A percentile compares a stretch with the other conserved stretches of the same genome.
Evolutionary conservation across 2,888 invertebrate genomes (phyloP).

Genomic region (Julus scanicus): DNA sequence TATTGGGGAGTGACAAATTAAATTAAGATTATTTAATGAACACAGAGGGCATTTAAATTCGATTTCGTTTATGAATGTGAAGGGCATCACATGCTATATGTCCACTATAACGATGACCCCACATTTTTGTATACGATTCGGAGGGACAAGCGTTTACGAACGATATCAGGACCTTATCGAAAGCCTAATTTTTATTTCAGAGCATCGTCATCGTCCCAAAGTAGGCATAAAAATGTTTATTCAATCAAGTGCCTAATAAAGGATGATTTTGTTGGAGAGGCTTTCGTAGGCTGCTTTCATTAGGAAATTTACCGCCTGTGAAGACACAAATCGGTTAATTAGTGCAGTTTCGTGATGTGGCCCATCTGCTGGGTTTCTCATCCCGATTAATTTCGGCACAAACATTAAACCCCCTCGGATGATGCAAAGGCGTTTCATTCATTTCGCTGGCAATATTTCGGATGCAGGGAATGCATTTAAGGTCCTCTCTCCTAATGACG

Average conservation of each 20-base stretch:
- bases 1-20: no score
- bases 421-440: background rate
- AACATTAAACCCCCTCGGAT: background rate
- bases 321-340: constrained; percentile 28
- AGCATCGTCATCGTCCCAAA: background rate
- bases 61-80: no score
- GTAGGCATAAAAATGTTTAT: constrained; percentile 10
- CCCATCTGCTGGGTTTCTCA: constrained; percentile 26
- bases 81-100: no score
- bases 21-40: no score
- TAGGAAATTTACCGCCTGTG: constrained; percentile 28
- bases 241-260: constrained; percentile 28
- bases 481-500: background rate
- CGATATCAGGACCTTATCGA: no score
- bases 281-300: constrained; percentile 3
- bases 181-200: background rate
- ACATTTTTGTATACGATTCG: no score
- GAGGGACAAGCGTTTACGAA: no score
- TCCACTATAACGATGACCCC: no score
- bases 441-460: background rate
- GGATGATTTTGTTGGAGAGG: background rate
- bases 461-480: constrained; percentile 4
- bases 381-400: constrained; percentile 33
- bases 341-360: background rate
- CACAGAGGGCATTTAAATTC: no score